Evolutionary conservation across 2,113 vertebrate species (phyloP).

Genomic region (Cyanistes caeruleus): DNA sequence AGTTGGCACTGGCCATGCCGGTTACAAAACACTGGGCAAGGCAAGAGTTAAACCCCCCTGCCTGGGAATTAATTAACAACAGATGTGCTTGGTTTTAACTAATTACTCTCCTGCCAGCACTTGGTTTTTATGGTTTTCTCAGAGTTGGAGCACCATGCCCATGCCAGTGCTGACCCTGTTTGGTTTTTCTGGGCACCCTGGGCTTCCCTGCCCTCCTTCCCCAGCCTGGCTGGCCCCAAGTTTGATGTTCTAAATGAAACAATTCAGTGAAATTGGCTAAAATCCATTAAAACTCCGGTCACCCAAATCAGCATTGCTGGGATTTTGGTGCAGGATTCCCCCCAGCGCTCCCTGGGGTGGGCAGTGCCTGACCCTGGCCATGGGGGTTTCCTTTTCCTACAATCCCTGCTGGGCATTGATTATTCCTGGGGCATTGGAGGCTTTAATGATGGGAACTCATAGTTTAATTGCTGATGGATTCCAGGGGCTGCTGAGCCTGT

Average conservation of each 20-base stretch:
- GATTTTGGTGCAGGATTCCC: background rate
- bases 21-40: background rate
- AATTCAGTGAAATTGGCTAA: background rate
- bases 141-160: background rate
- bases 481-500: background rate
- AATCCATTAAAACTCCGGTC: background rate
- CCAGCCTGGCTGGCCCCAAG: background rate
- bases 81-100: slow-evolving; percentile 69
- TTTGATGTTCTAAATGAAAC: background rate
- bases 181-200: background rate
- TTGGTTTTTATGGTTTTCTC: slow-evolving; percentile 12
- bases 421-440: background rate
- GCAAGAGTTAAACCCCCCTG: slow-evolving; percentile 67
- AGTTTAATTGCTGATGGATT: background rate
- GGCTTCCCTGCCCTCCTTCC: background rate
- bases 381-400: accelerated
- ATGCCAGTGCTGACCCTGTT: accelerated
- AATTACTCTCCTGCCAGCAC: slow-evolving; percentile 67
- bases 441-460: background rate
- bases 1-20: background rate
- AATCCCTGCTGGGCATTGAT: background rate
- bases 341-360: background rate
- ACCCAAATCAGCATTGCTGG: accelerated
- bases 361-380: accelerated
- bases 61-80: slow-evolving; percentile 68